Conservation (phyloP, 2,113 vertebrate species). For the Hyaena hyaena region DNA sequence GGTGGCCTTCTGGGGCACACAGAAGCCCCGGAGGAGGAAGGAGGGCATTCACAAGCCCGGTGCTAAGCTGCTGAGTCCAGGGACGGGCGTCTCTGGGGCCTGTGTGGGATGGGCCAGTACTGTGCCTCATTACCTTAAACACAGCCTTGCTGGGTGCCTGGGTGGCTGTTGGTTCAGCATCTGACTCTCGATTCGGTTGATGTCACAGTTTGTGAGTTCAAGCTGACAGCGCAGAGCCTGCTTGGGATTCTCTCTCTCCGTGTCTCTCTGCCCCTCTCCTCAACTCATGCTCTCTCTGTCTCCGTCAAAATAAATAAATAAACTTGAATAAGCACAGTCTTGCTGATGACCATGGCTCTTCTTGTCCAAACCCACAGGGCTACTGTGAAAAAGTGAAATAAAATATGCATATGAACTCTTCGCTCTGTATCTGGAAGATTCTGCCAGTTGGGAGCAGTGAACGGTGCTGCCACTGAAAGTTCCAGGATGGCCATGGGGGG, state of each 20-base stretch:
- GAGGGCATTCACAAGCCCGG: rapidly evolving
- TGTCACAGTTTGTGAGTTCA: too few relatives aligned
- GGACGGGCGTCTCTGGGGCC: neutral
- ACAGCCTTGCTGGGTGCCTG: neutral
- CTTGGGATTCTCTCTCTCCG: too few relatives aligned
- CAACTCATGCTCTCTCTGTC: too few relatives aligned
- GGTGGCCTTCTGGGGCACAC: neutral
- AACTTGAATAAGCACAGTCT: neutral
- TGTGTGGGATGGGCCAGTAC: neutral
- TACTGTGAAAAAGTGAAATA: neutral
- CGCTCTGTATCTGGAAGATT: neutral
- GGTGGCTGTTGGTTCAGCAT: too few relatives aligned
- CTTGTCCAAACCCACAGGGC: neutral
- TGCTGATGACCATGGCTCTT: neutral
- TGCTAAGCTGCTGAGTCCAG: neutral
- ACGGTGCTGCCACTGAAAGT: rapidly evolving
- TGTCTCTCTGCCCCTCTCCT: too few relatives aligned
- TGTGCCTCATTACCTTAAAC: neutral
- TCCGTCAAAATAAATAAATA: too few relatives aligned
- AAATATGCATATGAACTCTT: neutral
- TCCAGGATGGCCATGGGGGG: rapidly evolving
- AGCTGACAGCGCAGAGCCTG: too few relatives aligned
- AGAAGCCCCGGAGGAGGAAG: neutral
- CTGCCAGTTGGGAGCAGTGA: too few relatives aligned
- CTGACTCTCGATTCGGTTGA: too few relatives aligned